Percentiles rank a stretch among this genome's conserved stretches.
Conservation (phyloP, 2,113 vertebrate species). For the Argyrosomus japonicus region DNA sequence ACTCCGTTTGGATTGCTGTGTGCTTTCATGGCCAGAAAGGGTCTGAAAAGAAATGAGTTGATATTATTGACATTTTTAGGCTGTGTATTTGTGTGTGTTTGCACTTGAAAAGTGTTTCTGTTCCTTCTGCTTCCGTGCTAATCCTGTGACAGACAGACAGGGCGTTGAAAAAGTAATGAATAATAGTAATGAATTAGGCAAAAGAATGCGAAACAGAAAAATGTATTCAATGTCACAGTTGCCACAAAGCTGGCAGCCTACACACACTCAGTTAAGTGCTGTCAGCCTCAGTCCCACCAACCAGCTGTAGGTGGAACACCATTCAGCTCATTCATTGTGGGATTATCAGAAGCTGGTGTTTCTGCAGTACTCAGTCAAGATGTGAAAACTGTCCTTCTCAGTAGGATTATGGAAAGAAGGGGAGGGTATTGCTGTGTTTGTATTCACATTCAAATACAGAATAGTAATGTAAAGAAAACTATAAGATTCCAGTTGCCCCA, state of each 20-base stretch:
- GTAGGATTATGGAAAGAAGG: conserved; percentile 45
- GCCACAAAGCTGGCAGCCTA: conserved; percentile 22
- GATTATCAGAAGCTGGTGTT: conserved; percentile 31
- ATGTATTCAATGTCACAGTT: conserved; percentile 30
- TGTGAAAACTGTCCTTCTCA: conserved; percentile 27
- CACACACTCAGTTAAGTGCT: conserved; percentile 29
- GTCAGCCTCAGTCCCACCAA: conserved; percentile 23
- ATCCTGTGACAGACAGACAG: not conserved
- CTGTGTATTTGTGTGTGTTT: not conserved
- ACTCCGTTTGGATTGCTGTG: conserved; percentile 12
- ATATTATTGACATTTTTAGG: not conserved
- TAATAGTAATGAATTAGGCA: conserved; percentile 10
- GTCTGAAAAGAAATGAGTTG: conserved; percentile 1
- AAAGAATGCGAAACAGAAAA: conserved; percentile 6
- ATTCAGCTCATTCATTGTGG: conserved; percentile 22
- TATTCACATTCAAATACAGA: not conserved
- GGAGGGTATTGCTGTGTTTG: not conserved
- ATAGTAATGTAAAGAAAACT: conserved; percentile 16
- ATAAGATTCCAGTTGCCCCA: not conserved
- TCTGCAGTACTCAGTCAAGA: conserved; percentile 8
- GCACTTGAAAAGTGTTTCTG: not conserved
- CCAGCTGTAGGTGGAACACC: conserved; percentile 20
- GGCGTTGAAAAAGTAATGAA: not conserved
- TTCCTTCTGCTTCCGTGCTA: not conserved
- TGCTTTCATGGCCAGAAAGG: not conserved